Evolutionary conservation across 1,140 invertebrate species (phyloP), one percentile per base, ranked within the genome.

Genomic region (Drosophila punjabiensis): DNA sequence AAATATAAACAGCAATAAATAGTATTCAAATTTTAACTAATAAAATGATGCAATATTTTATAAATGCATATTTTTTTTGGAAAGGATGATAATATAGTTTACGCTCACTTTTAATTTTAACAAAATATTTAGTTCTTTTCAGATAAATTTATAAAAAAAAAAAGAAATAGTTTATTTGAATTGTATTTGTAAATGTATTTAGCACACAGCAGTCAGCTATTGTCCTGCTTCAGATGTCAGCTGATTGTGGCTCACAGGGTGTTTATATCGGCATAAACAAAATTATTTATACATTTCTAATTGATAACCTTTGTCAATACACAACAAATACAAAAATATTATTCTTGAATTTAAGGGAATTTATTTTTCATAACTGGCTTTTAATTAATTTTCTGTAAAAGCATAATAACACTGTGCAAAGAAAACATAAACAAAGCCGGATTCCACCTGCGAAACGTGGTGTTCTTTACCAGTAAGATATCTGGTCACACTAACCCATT

Each of bases 341-440:
- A 14, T 14, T 24, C 0, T 24, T n/a, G 8, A 11, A 16, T 16
- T 13, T 28, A 35, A 13, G 20, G n/a, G 13, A 7, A n/a, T 11
- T 32, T n/a, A 6, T 30, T 30, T 11, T 30, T 50, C 1, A 7
- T 9, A 3, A 30, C 9, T n/a, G 0, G 2, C 0, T n/a, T n/a
- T 30, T n/a, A 11, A 50, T 52, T 1, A 16, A n/a, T 32, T 30
- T 28, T 6, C 0, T n/a, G 9, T 1, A 52, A 4, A 14, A 11
- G 0, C n/a, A 8, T 2, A 4, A 20, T 10, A 53, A 18, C 16
- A 6, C 5, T 32, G 7, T 4, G 16, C 10, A 13, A 53, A 8
- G 52, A 16, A 55, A 55, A 56, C 53, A 37, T 56, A 56, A 56
- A 56, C 53, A 56, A 56, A 55, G 3, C 11, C n/a, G 11, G 10